phyloP scores from a whole-genome alignment of 2,113 vertebrate genomes.

The Colinus virginianus region DNA sequence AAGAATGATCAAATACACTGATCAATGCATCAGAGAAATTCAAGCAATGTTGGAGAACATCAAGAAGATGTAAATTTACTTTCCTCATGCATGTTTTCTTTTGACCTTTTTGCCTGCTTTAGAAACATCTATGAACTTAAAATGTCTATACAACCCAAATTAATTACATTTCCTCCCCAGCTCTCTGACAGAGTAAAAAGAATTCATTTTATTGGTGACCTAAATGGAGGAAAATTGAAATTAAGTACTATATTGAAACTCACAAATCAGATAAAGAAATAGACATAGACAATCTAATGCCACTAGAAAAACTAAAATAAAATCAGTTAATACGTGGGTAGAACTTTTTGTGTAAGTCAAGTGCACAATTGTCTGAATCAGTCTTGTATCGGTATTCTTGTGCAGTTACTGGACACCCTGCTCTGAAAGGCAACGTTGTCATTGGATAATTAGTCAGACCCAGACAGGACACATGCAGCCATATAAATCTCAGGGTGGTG shows the following conservation, averaged over 20 bases:
- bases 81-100: background rate
- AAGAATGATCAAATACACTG: background rate
- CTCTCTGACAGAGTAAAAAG: background rate
- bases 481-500: background rate
- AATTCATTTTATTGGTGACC: background rate
- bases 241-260: background rate
- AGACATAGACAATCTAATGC: background rate
- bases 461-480: background rate
- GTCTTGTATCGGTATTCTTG: background rate
- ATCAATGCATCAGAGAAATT: background rate
- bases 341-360: background rate
- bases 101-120: background rate
- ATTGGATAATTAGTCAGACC: background rate
- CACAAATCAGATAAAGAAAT: background rate
- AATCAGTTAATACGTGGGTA: background rate
- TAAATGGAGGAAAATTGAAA: background rate
- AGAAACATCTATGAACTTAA: background rate
- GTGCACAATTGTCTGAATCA: background rate
- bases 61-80: background rate
- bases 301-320: constrained; percentile 21
- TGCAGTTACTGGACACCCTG: background rate
- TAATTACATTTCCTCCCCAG: background rate
- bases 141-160: background rate
- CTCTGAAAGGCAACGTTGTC: background rate
- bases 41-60: background rate